phyloP scores from a whole-genome alignment of 35 echinoderm and acorn worm genomes.

The Amphiura filiformis region DNA sequence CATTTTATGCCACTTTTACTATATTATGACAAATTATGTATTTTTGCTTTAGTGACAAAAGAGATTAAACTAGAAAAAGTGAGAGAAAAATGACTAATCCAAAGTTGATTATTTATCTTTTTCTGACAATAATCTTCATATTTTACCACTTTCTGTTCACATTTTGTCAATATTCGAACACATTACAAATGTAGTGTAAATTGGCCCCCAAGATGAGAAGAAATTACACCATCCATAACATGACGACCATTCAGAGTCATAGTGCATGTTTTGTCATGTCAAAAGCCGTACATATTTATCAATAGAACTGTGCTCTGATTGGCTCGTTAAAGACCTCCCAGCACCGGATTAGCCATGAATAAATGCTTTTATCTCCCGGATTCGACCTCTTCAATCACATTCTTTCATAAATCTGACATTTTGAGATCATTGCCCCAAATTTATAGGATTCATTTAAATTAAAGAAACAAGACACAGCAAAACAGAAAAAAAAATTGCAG shows the following conservation, averaged over 20 bases:
- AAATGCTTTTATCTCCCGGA: not conserved
- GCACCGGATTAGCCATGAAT: not conserved
- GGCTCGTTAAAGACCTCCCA: not conserved
- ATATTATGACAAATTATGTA: too few relatives aligned
- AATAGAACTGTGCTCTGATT: not conserved
- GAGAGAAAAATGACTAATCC: too few relatives aligned
- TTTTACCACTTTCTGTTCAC: too few relatives aligned
- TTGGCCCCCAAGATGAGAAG: too few relatives aligned
- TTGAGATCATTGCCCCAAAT: not conserved
- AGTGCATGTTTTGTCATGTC: slow-evolving; percentile 6
- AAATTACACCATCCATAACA: too few relatives aligned
- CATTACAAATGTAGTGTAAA: too few relatives aligned
- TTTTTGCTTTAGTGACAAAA: too few relatives aligned
- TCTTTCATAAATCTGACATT: not conserved
- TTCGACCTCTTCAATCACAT: not conserved
- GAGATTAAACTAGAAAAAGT: too few relatives aligned
- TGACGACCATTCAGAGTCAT: not conserved
- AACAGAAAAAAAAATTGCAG: not conserved
- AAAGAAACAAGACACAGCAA: not conserved
- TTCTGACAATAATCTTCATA: too few relatives aligned
- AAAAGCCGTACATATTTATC: not conserved
- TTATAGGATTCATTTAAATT: slow-evolving; percentile 3
- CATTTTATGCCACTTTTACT: too few relatives aligned
- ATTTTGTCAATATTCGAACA: too few relatives aligned
- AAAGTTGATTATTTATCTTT: too few relatives aligned